Base-by-base conservation (phyloP, 2,797 vertebrate genomes). In the Anguilla obscura region DNA sequence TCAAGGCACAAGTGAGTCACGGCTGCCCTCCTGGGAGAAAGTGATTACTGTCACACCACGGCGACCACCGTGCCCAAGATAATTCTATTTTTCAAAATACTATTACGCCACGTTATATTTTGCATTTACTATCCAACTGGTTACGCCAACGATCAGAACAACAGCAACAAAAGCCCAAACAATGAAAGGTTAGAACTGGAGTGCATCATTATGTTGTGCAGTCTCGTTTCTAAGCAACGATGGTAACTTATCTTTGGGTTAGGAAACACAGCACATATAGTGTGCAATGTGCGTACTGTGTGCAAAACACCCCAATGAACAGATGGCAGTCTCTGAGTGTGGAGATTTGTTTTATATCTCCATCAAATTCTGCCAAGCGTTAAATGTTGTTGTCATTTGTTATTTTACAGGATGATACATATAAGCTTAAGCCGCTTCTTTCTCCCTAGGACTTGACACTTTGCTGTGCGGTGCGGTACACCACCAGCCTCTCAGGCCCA, bases 41-140 rank as follows among this genome's bases (percentile, higher is more conserved):
- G n/a, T 80, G 85, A 88, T 86, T 88, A 86, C 85, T 54, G 85
- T 69, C 84, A 86, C 85, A 50, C 83, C 85, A 16, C 10, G n/a
- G 54, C 54, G 85, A 88, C 88, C 80, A 86, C 82, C 88, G n/a
- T 86, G 76, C 88, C 56, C 24, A n/a, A 86, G 40, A 83, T 88
- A 86, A 88, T 86, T 84, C 88, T 86, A 69, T 86, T 88, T 88
- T 86, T 88, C 88, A 58, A 88, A 88, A 88, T 86, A 52, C 82
- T 83, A 88, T 86, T 86, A 86, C 86, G 71, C 50, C 85, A 86
- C 84, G 69, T 86, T 88, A 69, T 88, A 86, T 86, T 88, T 86
- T 83, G 85, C 88, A 88, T 86, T 86, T 69, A 74, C 74, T 63
- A 88, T 88, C 88, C 80, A 69, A 83, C 74, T 66, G 85, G 85